Percentiles rank a stretch among this genome's conserved stretches.
Conservation (phyloP, 2,797 vertebrate genomes). For the Cyclura pinguis region DNA sequence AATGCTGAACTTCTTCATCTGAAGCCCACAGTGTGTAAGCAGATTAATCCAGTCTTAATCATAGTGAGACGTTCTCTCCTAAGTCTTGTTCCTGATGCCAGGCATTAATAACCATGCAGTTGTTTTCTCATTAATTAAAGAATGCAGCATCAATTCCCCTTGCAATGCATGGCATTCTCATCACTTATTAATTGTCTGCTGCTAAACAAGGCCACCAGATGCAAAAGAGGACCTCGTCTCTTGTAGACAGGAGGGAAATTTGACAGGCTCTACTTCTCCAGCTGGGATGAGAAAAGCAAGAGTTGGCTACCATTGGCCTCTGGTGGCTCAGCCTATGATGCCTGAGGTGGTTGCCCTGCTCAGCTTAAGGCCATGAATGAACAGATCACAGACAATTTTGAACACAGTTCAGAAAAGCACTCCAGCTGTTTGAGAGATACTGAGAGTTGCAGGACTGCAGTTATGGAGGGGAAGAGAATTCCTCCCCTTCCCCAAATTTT, state of each 20-base stretch:
- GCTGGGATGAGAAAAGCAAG: background rate
- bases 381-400: too few relatives aligned
- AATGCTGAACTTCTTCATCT: background rate
- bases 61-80: background rate
- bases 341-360: background rate
- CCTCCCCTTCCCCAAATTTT: too few relatives aligned
- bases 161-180: background rate
- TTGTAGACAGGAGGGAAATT: background rate
- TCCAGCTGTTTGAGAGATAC: too few relatives aligned
- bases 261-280: background rate
- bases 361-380: background rate
- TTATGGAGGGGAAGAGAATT: too few relatives aligned
- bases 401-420: too few relatives aligned
- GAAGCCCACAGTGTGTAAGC: background rate
- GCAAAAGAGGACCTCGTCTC: background rate
- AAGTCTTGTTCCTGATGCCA: background rate
- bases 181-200: background rate
- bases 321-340: background rate
- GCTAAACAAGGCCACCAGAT: background rate
- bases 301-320: background rate
- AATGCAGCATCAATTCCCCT: slow-evolving; percentile 10
- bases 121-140: slow-evolving; percentile 34
- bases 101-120: slow-evolving; percentile 27
- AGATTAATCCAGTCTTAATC: slow-evolving; percentile 33
- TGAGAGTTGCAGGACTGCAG: too few relatives aligned